Conservation (phyloP, 2,888 invertebrate species). For the Saturnia japonica region DNA sequence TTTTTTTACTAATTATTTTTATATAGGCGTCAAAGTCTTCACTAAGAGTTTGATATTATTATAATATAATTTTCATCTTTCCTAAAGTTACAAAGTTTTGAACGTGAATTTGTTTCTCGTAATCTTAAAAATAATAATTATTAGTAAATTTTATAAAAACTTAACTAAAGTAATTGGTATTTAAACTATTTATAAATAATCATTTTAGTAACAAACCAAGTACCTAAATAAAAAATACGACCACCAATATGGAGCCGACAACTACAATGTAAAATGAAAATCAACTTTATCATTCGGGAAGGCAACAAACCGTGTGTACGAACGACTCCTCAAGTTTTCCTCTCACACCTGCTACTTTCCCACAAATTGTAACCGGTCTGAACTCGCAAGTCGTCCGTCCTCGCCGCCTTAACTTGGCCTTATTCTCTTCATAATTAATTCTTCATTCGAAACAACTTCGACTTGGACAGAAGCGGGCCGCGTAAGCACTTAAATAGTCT, state of each 20-base stretch:
- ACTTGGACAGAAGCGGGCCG: slow-evolving; percentile 71
- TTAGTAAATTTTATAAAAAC: background rate
- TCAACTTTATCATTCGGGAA: slow-evolving; percentile 76
- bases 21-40: background rate
- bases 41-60: slow-evolving; percentile 1
- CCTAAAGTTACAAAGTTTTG: background rate
- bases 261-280: slow-evolving; percentile 77
- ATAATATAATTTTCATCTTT: slow-evolving; percentile 1
- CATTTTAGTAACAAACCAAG: slow-evolving; percentile 16
- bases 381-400: slow-evolving; percentile 67
- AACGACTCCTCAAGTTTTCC: slow-evolving; percentile 63
- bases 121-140: background rate
- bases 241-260: slow-evolving; percentile 37
- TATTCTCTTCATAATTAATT: slow-evolving; percentile 79
- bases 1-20: no score
- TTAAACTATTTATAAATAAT: background rate
- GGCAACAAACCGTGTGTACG: slow-evolving; percentile 76
- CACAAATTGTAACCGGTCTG: slow-evolving; percentile 76
- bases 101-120: background rate
- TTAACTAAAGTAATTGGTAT: no score
- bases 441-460: slow-evolving; percentile 79
- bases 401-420: slow-evolving; percentile 62
- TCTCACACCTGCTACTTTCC: slow-evolving; percentile 76
- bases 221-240: slow-evolving; percentile 24
- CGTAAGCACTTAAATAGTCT: slow-evolving; percentile 79